Evolutionary conservation across 2,113 vertebrate species (phyloP), one percentile per base, ranked within the genome.

Genomic region (Arvicanthis niloticus): DNA sequence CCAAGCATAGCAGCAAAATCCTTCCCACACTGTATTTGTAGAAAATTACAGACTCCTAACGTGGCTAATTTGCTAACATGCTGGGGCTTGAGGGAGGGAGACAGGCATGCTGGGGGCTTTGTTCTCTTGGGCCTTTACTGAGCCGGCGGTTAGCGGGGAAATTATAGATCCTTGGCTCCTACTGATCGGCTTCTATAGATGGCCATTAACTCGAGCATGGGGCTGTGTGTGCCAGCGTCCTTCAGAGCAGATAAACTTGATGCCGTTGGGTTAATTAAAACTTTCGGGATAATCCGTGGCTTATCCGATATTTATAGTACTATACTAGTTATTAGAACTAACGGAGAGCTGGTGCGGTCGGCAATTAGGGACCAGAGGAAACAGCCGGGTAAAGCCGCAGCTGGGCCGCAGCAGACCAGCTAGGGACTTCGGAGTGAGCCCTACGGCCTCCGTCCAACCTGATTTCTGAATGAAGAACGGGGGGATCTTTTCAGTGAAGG

Each of bases 201-300:
- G 80, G 97, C 94, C 97, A 95, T 97, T 96, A 97, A 91, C 95
- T 68, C 45, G 9, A 5, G 60, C 6, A 42, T 0, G 31, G 80
- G 68, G 88, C 96, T 95, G 73, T 51, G 67, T 7, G 0, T 42
- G 88, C 78, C 15, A 1, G 73, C 96, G 95, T 95, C 97, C 97
- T 97, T 97, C 96, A 82, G 96, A 93, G 67, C 24, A 2, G 96
- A 96, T 51, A 96, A 96, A 97, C 96, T 91, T 91, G 6, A 89
- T 93, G 88, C 96, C 97, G 81, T 21, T 4, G 11, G 67, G 96
- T 95, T 97, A 97, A 98, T 97, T 96, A 95, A 96, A 97, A 98
- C 96, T 97, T 97, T 6, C 77, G 77, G 96, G 95, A 76, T 96
- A 97, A 98, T 97, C 96, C 70, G 81, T 89, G 91, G 94, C 95